Base-by-base conservation (phyloP, 2,888 invertebrate species). In the Agapostemon virescens region DNA sequence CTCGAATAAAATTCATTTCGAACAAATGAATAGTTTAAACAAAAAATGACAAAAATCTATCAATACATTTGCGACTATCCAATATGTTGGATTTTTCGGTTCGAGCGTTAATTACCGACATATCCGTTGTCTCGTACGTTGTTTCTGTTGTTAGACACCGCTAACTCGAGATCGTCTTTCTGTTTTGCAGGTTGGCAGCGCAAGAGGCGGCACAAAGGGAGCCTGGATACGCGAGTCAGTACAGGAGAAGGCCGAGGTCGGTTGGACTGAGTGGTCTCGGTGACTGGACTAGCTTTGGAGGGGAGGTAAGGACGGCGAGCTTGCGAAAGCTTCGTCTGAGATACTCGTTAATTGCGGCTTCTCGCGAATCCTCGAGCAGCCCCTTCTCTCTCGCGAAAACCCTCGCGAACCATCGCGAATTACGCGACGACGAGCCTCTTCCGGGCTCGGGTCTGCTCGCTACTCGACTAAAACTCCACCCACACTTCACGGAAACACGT, bases 141-240 rank as follows among this genome's bases (percentile, higher is more conserved):
- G n/a, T n/a, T n/a, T 61, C 13, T 23, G 42, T 3, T 30, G 15
- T 58, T 11, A 30, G 38, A 2, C 33, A 63, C 11, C 49, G 63
- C 61, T 77, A 77, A 85, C 77, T 58, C 67, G 64, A 81, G n/a
- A 84, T 81, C 71, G 76, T 84, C 45, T 84, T 70, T 68, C 73
- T 83, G 84, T 66, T 86, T 89, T 87, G 74, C 95, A 97, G 97
- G 97, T 97, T 97, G 96, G 97, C 97, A 96, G 97, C 97, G 96
- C 97, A 97, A 95, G 96, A 97, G 96, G 97, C 97, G 95, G 97
- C 97, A 90, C 91, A 91, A 92, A 90, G 91, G 92, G 91, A 92
- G 88, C 87, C 92, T 92, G 92, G 92, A 92, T 92, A 92, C 90
- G 84, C 91, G 91, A 92, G 91, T 91, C 92, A 92, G 90, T 92